These are phyloP conservation scores for Drosophila auraria DNA, from an alignment of 1,140 invertebrate genomes.

Conservation along the genomic window DNA sequence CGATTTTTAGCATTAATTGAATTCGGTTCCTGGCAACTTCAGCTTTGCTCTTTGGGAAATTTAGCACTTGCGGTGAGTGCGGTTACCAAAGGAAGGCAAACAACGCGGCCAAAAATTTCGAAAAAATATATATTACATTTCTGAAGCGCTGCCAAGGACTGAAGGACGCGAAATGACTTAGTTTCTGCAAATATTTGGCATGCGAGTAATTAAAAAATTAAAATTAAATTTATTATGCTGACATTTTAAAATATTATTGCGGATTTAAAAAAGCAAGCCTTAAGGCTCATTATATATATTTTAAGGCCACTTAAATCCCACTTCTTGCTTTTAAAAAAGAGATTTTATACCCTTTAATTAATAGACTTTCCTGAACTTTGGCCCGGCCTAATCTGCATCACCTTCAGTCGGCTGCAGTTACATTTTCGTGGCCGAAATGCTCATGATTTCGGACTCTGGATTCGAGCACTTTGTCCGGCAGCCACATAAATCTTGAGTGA, in stretches of 20 bases:
- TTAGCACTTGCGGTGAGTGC: slow-evolving; percentile 60
- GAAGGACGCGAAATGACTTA: slow-evolving; percentile 29
- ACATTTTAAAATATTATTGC: too few species aligned
- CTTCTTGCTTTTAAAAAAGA: too few species aligned
- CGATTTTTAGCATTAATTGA: slow-evolving; percentile 60
- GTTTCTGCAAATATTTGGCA: slow-evolving; percentile 30
- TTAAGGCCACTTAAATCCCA: too few species aligned
- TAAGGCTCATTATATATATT: too few species aligned
- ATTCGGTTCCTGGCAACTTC: slow-evolving; percentile 62
- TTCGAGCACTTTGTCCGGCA: slow-evolving; percentile 35
- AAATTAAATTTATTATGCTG: neutral
- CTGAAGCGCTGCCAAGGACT: slow-evolving; percentile 26
- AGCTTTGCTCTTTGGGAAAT: slow-evolving; percentile 35
- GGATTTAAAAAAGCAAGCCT: too few species aligned
- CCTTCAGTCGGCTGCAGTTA: slow-evolving; percentile 1
- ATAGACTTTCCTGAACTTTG: neutral
- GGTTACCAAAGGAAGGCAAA: slow-evolving; percentile 24
- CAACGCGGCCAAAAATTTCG: slow-evolving; percentile 20
- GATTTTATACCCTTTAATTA: neutral
- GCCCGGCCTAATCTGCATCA: slow-evolving; percentile 9
- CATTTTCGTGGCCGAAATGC: neutral
- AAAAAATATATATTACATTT: slow-evolving; percentile 14
- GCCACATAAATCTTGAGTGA: slow-evolving; percentile 52
- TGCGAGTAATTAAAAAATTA: slow-evolving; percentile 32
- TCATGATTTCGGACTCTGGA: slow-evolving; percentile 11